These are phyloP conservation scores for Melanotaenia nigrans DNA, from an alignment of 2,797 vertebrate genomes.

Conservation along the genomic window DNA sequence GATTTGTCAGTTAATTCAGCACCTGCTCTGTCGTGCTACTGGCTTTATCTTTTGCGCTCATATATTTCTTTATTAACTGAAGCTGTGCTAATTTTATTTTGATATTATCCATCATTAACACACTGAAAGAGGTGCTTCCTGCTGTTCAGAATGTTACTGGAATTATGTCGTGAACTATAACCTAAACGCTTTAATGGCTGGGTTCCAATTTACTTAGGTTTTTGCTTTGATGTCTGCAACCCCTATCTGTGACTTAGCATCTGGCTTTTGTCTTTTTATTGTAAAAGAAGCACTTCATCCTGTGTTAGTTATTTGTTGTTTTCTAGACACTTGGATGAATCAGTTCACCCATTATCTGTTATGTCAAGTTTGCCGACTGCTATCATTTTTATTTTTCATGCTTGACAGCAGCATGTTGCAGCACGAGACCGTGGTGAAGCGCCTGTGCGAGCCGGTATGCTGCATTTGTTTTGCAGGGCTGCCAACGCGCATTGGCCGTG, in stretches of 20 bases:
- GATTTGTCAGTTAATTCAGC: background rate
- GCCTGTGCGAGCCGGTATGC: no score
- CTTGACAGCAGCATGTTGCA: no score
- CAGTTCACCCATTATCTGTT: background rate
- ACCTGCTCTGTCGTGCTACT: conserved; percentile 5
- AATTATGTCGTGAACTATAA: conserved; percentile 4
- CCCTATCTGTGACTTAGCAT: background rate
- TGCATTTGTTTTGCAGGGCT: no score
- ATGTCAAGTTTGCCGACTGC: no score
- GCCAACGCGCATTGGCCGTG: no score
- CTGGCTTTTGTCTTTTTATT: conserved; percentile 9
- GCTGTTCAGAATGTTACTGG: conserved; percentile 17
- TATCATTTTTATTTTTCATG: no score
- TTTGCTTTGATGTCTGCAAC: conserved; percentile 11
- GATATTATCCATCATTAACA: conserved; percentile 21
- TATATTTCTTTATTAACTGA: background rate
- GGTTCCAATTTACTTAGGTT: conserved; percentile 13
- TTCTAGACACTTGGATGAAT: background rate
- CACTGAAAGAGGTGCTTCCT: conserved; percentile 3
- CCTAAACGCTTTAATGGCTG: background rate
- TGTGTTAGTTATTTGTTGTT: conserved; percentile 17
- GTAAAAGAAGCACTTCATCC: background rate
- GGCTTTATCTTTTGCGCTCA: background rate
- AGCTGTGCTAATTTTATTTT: conserved; percentile 30
- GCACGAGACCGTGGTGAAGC: no score